phyloP scores from a whole-genome alignment of 92 coral and sea anemone species.

The Metridium senile region DNA sequence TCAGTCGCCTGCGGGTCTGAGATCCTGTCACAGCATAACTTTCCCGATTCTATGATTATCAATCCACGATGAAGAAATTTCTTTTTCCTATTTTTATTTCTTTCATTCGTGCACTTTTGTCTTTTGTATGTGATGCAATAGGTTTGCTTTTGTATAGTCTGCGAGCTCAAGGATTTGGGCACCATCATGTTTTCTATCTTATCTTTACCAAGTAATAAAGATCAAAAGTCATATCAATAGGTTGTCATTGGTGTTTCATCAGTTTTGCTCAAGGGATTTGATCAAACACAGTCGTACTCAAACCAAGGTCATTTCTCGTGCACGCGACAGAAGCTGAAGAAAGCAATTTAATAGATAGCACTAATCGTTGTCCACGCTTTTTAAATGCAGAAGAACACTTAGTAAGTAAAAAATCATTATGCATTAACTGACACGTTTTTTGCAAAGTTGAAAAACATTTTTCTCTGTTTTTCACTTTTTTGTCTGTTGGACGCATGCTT shows the following conservation, averaged over 20 bases:
- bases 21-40: slow-evolving; percentile 12
- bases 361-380: too few relatives aligned
- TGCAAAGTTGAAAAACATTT: too few relatives aligned
- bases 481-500: background rate
- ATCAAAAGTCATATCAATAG: slow-evolving; percentile 28
- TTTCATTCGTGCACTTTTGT: background rate
- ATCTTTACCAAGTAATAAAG: slow-evolving; percentile 11
- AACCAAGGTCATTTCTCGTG: slow-evolving; percentile 10
- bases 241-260: slow-evolving; percentile 22
- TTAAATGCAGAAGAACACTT: too few relatives aligned
- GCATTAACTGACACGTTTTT: too few relatives aligned
- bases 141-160: background rate
- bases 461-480: too few relatives aligned
- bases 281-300: slow-evolving; percentile 11
- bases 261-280: slow-evolving; percentile 11
- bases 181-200: slow-evolving; percentile 18
- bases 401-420: too few relatives aligned
- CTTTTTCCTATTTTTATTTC: background rate
- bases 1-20: slow-evolving; percentile 30
- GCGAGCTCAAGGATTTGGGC: background rate
- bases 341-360: slow-evolving; percentile 27
- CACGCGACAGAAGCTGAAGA: slow-evolving; percentile 21
- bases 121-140: background rate
- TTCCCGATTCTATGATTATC: background rate
- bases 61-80: background rate